Conservation (phyloP, 2,113 vertebrate genomes). For the Pangasianodon hypophthalmus region DNA sequence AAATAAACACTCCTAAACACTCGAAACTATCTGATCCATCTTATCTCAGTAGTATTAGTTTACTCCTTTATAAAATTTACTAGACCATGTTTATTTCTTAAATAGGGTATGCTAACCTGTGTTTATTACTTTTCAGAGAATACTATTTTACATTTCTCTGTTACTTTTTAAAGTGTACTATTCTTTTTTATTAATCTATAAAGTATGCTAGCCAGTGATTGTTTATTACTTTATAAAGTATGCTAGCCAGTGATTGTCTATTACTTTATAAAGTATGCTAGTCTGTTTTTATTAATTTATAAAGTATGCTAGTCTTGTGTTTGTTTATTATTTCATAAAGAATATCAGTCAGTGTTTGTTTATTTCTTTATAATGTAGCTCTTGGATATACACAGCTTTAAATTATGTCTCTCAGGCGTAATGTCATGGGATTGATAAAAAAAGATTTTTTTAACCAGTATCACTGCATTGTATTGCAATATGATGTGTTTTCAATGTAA, state of each 20-base stretch:
- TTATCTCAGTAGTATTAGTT: not conserved
- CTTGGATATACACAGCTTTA: too few species aligned
- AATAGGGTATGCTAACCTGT: not conserved
- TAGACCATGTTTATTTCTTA: not conserved
- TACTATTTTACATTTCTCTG: too few species aligned
- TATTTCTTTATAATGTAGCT: not conserved
- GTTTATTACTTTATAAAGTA: not conserved
- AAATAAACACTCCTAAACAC: not conserved
- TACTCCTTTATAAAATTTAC: not conserved
- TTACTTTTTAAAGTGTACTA: not conserved
- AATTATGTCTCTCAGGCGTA: not conserved
- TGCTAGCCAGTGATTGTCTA: not conserved
- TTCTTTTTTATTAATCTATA: not conserved
- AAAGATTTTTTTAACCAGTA: too few species aligned
- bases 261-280: not conserved
- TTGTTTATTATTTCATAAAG: not conserved
- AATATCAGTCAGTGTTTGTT: not conserved
- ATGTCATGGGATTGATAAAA: not conserved
- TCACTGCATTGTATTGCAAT: not conserved
- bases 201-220: not conserved
- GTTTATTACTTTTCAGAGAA: not conserved
- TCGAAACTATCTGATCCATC: not conserved
- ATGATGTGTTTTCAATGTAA: not conserved
- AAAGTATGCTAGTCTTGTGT: not conserved
- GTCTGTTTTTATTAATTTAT: not conserved